Base-by-base conservation (phyloP, 2,888 invertebrate genomes). In the Nephrocerus scutellatus region DNA sequence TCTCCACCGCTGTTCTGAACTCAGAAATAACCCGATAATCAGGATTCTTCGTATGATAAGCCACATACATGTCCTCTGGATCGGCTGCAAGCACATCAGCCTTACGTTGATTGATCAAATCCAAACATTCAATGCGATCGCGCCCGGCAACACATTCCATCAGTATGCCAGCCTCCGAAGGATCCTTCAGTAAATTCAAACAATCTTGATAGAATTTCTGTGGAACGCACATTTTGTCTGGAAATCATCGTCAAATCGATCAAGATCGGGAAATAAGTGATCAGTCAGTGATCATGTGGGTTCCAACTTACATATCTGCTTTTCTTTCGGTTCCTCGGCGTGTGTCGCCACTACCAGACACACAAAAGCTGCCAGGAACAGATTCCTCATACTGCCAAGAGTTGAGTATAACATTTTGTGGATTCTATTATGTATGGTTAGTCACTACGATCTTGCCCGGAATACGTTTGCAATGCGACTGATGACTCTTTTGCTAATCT, bases 41-140 rank as follows among this genome's bases (percentile, higher is more conserved):
- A 62, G 83, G 76, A 59, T 84, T 77, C 15, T 76, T 76, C 35
- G 77, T 72, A 49, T 80, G 80, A 28, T 79, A 74, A 2, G 86
- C 88, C 28, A 90, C 77, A 62, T 88, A 90, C 77, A 89, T 85
- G 56, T 89, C 88, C 55, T 89, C 89, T 4, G 91, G 87, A 58
- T 90, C 89, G 3, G 84, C 80, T 6, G 82, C 80, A 18, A 84
- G 78, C 39, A 90, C 75, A 62, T 92, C 91, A 1, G 89, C 90
- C 56, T 81, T 76, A 16, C 82, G 76, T 49, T 78, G 74, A 46
- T 83, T 80, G 7, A 92, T 80, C 62, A 77, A 76, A 43, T 77
- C 74, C 54, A 90, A 74, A 57, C 91, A 92, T 21, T 63, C 62
- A 33, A 65, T 53, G 3, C 84, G 77, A 69, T 85, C 85, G 53